Conservation (phyloP, 1,140 invertebrate species). For the Drosophila lini region DNA sequence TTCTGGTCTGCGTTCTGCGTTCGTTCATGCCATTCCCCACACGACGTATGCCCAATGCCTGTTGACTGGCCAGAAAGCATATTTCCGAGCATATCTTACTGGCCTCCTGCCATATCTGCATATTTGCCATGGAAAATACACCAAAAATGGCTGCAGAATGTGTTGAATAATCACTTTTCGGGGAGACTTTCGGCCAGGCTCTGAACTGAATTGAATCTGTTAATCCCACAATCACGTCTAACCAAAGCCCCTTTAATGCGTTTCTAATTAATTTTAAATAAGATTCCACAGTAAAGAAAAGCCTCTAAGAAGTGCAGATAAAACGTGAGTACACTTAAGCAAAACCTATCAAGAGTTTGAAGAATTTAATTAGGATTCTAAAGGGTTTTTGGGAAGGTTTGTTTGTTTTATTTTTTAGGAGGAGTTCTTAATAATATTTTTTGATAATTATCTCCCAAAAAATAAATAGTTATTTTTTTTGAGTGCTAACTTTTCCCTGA, state of each 20-base stretch:
- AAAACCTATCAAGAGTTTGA: background rate
- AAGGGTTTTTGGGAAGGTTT: too few species aligned
- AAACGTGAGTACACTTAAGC: slow-evolving; percentile 3
- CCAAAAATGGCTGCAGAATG: slow-evolving; percentile 25
- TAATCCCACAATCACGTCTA: slow-evolving; percentile 17
- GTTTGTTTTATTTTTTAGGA: background rate
- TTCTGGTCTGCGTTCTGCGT: slow-evolving; percentile 28
- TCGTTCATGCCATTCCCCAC: slow-evolving; percentile 16
- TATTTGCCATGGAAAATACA: slow-evolving; percentile 20
- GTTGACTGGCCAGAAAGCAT: slow-evolving; percentile 30
- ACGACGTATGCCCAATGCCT: slow-evolving; percentile 38
- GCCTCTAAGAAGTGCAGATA: slow-evolving; percentile 15
- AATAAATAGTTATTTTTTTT: background rate
- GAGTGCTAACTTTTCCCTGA: background rate
- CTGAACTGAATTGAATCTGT: slow-evolving; percentile 14
- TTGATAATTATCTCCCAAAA: background rate
- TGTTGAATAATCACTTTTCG: slow-evolving; percentile 48
- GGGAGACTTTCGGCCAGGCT: background rate
- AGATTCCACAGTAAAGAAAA: slow-evolving; percentile 32
- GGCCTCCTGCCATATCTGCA: slow-evolving; percentile 22
- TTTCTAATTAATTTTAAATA: slow-evolving; percentile 53
- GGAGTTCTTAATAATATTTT: background rate
- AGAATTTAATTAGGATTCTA: background rate
- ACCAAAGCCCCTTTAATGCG: slow-evolving; percentile 20
- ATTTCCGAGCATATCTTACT: slow-evolving; percentile 34